Conservation (phyloP, 2,888 invertebrate species). For the Latheticus oryzae region DNA sequence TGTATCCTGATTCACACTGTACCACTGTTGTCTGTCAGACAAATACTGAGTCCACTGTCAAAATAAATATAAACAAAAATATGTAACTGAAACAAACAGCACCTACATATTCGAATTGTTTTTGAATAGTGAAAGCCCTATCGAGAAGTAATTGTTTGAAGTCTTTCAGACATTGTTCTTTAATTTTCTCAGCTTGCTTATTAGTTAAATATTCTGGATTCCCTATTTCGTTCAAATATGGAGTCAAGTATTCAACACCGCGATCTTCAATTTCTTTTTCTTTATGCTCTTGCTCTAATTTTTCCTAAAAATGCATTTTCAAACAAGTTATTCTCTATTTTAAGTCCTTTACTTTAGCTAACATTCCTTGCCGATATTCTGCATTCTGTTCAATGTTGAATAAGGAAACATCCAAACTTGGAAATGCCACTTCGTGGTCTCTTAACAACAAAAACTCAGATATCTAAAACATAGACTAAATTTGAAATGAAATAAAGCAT, state of each 20-base stretch:
- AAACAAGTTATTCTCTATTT: too few species aligned
- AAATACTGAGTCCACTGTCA: conserved; percentile 67
- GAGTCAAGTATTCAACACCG: conserved; percentile 73
- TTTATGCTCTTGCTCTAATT: conserved; percentile 68
- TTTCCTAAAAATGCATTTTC: conserved; percentile 40
- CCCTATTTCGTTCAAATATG: conserved; percentile 73
- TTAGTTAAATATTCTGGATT: conserved; percentile 64
- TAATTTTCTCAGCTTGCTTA: conserved; percentile 66
- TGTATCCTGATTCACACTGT: conserved; percentile 70
- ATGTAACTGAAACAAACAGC: too few species aligned
- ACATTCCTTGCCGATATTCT: conserved; percentile 63
- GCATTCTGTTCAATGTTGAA: conserved; percentile 71
- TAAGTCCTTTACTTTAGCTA: conserved; percentile 67
- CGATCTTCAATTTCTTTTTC: conserved; percentile 72
- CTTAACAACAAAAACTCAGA: conserved; percentile 65
- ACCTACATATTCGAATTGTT: conserved; percentile 73
- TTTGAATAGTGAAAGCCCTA: conserved; percentile 74
- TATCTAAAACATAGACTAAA: conserved; percentile 62
- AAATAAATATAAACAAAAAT: conserved; percentile 13
- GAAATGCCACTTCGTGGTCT: conserved; percentile 65
- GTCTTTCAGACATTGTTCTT: conserved; percentile 74
- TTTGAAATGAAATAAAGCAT: conserved; percentile 8
- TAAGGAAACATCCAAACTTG: conserved; percentile 67
- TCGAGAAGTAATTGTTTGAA: conserved; percentile 73
- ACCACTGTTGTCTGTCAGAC: conserved; percentile 70